Evolutionary conservation across 2,888 invertebrate genomes (phyloP).

Genomic region (Cantharis flavilabris): DNA sequence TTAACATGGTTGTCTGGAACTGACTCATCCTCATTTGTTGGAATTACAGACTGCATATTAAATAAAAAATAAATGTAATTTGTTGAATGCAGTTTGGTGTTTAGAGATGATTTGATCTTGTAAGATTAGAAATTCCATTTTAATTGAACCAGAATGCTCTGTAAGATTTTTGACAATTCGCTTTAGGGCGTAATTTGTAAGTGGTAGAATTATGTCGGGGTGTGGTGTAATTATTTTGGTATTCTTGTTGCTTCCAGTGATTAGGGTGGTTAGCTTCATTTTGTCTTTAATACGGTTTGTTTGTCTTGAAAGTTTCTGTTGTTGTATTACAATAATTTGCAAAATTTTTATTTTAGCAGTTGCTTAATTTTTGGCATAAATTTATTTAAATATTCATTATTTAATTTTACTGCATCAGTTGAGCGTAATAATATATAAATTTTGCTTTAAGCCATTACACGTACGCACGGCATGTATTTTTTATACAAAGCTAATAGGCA

Average conservation of each 20-base stretch:
- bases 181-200: neutral
- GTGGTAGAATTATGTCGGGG: neutral
- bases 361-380: neutral
- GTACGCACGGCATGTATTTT: neutral
- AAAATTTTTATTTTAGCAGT: neutral
- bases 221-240: neutral
- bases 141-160: neutral
- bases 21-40: too few species aligned
- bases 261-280: neutral
- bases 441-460: neutral
- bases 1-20: too few species aligned
- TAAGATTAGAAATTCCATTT: neutral
- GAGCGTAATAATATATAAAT: neutral
- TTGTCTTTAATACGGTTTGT: neutral
- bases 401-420: neutral
- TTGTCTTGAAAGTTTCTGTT: neutral
- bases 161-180: neutral
- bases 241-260: neutral
- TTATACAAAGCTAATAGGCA: neutral
- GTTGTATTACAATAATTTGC: neutral
- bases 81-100: neutral
- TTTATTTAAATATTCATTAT: neutral
- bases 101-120: neutral
- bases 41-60: too few species aligned
- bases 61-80: neutral